Base-by-base conservation (phyloP, 2,888 invertebrate species). In the Gastrophysa polygoni region DNA sequence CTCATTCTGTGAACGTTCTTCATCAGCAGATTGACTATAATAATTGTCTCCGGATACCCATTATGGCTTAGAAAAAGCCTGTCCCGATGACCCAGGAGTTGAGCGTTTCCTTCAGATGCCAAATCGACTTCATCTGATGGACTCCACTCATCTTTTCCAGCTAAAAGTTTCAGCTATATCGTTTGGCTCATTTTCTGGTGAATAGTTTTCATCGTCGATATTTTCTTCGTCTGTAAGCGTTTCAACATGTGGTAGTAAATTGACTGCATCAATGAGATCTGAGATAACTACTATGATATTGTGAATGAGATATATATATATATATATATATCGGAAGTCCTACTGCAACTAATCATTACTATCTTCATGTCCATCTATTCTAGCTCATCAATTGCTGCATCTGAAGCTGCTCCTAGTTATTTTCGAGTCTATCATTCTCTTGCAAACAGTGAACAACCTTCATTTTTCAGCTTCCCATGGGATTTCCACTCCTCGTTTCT, bases 191-290 rank as follows among this genome's bases (percentile, higher is more conserved):
- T 59, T 55, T 57, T 65, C 57, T 47, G 16, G 59, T 24, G 50
- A 21, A 63, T 57, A 52, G 32, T 14, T 48, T 14, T 66, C 59
- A 44, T 64, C 61, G 28, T 52, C 54, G n/a, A 64, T 61, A 64
- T 61, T 56, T 50, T 67, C 66, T 56, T 68, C 68, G 56, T 68
- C 67, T 21, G 67, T 68, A 49, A 68, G 55, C 20, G 54, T 57
- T 61, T 67, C 67, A 44, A 65, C 68, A 11, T 62, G 57, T 16
- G 64, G 66, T 48, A 55, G 67, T 57, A 64, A 59, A 63, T 63
- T 60, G 18, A 85, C 90, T 29, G 70, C 74, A 57, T 63, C 63
- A 57, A 67, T 66, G 49, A 49, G 17, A 50, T 50, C 50, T 50
- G 50, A n/a, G 20, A 50, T 29, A 18, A 16, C 18, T 58, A 59